Evolutionary conservation across 1,140 invertebrate genomes (phyloP), one percentile per base, ranked within the genome.

Genomic region (Eueides isabella): DNA sequence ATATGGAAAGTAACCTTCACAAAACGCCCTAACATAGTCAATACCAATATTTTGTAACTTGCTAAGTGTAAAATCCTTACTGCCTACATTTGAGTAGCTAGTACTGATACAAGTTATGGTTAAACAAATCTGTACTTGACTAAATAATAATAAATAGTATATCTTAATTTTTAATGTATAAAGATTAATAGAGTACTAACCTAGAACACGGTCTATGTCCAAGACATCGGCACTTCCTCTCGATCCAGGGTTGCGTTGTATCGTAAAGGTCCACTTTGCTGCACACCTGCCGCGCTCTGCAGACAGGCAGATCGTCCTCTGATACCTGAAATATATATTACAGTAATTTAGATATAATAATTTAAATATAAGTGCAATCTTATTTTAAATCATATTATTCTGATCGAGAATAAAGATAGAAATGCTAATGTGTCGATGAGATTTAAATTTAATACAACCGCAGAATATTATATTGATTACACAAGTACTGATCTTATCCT

Each of bases 251-350:
- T 29, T 95, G 94, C 9, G 88, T 81, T 41, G 94, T 94, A 70
- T 96, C 96, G 87, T 98, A 98, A 29, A 97, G 94, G 93, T 98
- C 97, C 48, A 98, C 96, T 91, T 98, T 98, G 81, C 97, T 98
- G 94, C 97, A 98, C 14, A 98, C 97, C 61, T 97, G 95, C 81
- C 95, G 95, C 28, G 96, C 94, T 55, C 95, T 94, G 88, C 97
- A 98, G 78, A 96, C 95, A 4, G 97, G 97, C 41, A 98, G 89
- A 80, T 98, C 97, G 19, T 96, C 95, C 85, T 98, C 97, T 0
- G 96, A 96, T 61, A 95, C 95, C 97, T 98, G 94, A 30, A 95
- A 95, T 80, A 31, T n/a, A 30, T n/a, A 63, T 63, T 55, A 55
- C 12, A 55, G 48, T 26, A 55, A 55, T 55, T 55, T 55, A 55